Conservation (phyloP, 2,113 vertebrate genomes). For the Lathamus discolor region DNA sequence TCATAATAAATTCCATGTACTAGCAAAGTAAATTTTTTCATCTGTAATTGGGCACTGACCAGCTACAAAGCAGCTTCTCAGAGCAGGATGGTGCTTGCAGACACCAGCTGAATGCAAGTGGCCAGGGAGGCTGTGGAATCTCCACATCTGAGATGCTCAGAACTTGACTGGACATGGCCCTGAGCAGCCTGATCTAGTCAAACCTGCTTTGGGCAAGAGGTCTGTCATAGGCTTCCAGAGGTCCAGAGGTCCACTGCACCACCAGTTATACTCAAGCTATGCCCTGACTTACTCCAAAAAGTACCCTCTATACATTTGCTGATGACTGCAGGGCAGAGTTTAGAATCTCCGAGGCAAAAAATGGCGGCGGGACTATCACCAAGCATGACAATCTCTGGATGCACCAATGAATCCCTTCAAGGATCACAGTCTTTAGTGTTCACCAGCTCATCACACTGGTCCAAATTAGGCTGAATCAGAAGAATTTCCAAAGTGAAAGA, state of each 20-base stretch:
- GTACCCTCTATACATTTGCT: neutral
- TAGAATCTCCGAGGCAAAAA: neutral
- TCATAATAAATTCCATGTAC: neutral
- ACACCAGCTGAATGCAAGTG: neutral
- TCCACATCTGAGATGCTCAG: neutral
- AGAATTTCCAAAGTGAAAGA: neutral
- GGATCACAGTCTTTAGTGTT: neutral
- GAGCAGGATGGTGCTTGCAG: neutral
- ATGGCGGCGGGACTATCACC: neutral
- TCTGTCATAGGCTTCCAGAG: neutral
- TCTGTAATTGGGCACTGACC: neutral
- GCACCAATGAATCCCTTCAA: neutral
- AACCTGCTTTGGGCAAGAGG: neutral
- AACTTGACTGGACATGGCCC: neutral
- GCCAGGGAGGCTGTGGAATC: neutral
- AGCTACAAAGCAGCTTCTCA: neutral
- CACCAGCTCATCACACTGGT: neutral
- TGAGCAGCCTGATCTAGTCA: neutral
- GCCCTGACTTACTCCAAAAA: neutral
- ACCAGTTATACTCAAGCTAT: neutral
- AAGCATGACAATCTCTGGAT: neutral
- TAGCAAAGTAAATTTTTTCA: neutral
- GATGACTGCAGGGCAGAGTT: neutral
- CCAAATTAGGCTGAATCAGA: neutral
- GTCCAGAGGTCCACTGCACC: neutral